Percentiles rank a stretch among this genome's conserved stretches.
phyloP scores from a whole-genome alignment of 2,888 invertebrate genomes.

The Stratiomys singularior region DNA sequence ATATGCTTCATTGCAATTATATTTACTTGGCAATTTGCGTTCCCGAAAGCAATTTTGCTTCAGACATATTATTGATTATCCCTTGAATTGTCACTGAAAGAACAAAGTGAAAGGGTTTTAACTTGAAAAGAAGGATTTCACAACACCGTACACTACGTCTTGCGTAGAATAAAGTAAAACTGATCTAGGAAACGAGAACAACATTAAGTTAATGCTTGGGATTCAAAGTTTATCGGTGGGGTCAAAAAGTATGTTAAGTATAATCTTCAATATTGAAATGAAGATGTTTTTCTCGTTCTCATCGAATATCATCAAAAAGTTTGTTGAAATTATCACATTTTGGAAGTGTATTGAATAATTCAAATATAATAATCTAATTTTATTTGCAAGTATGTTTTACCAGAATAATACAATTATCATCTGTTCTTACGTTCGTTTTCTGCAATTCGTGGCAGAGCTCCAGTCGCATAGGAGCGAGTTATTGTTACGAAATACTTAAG shows the following conservation, averaged over 20 bases:
- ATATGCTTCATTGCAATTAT: not conserved
- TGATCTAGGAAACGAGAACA: conserved; percentile 30
- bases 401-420: too few relatives aligned
- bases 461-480: not conserved
- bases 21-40: conserved; percentile 75
- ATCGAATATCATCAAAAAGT: not conserved
- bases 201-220: conserved; percentile 21
- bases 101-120: not conserved
- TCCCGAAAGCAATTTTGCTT: conserved; percentile 72
- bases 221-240: conserved; percentile 39
- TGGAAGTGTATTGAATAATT: conserved; percentile 13
- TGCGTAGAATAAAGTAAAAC: conserved; percentile 33
- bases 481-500: conserved; percentile 11
- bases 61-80: conserved; percentile 56
- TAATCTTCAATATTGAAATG: conserved; percentile 16
- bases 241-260: conserved; percentile 26
- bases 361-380: conserved; percentile 7
- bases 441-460: not conserved
- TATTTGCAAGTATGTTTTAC: not conserved
- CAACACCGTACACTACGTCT: conserved; percentile 7
- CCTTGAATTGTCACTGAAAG: conserved; percentile 41
- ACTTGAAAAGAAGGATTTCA: not conserved
- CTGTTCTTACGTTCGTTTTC: conserved; percentile 34
- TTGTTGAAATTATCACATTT: conserved; percentile 10
- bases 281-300: not conserved